phyloP scores from a whole-genome alignment of 2,113 vertebrate species.

The Callaeas wilsoni region DNA sequence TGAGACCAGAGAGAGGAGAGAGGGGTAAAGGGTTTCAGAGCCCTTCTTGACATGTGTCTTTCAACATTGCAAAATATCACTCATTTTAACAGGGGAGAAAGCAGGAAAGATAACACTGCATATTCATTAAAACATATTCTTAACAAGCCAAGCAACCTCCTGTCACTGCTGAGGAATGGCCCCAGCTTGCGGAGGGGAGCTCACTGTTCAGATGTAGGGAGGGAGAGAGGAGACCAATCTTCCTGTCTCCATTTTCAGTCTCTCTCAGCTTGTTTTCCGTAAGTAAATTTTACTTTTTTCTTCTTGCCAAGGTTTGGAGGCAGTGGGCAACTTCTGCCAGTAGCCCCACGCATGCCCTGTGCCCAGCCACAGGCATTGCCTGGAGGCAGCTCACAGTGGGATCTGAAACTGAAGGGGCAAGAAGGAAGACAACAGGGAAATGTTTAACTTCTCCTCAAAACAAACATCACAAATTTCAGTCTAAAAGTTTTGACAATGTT shows the following conservation, averaged over 20 bases:
- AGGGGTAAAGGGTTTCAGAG: background rate
- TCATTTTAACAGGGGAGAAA: background rate
- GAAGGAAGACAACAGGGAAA: background rate
- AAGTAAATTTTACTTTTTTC: background rate
- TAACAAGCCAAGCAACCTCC: background rate
- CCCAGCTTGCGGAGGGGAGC: background rate
- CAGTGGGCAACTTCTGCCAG: background rate
- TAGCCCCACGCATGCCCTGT: rapidly evolving
- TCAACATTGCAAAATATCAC: background rate
- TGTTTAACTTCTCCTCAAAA: background rate
- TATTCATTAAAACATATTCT: background rate
- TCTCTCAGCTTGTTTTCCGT: background rate
- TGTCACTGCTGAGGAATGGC: background rate
- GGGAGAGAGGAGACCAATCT: background rate
- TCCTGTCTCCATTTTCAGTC: background rate
- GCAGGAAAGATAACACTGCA: background rate
- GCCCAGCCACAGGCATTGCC: background rate
- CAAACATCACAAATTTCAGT: background rate
- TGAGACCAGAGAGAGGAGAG: background rate
- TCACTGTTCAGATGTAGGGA: background rate
- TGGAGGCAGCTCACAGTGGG: background rate
- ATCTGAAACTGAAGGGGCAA: background rate
- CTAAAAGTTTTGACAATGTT: background rate
- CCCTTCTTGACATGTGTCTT: background rate
- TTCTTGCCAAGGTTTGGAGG: background rate